A percentile compares a stretch with the other conserved stretches of the same genome.
Conservation (phyloP, 2,797 vertebrate species). For the Lates japonicus region DNA sequence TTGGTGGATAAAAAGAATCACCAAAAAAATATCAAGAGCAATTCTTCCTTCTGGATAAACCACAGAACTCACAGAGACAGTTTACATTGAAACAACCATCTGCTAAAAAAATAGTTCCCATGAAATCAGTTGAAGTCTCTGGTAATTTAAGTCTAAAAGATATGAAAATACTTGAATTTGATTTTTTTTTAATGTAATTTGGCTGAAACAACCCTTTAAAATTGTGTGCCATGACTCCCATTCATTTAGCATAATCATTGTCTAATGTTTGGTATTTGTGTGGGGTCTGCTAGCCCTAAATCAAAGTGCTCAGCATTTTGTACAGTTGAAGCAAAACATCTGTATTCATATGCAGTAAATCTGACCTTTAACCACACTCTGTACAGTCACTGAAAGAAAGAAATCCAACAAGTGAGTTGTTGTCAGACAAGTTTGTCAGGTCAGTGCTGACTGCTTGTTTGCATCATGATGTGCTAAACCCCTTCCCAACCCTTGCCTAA, state of each 20-base stretch:
- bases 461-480: conserved; percentile 53
- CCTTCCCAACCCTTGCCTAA: conserved; percentile 44
- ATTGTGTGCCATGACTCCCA: background rate
- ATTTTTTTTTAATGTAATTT: background rate
- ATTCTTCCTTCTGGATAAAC: too few species aligned
- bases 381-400: conserved; percentile 23
- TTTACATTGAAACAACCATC: background rate
- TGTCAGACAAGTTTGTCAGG: conserved; percentile 55
- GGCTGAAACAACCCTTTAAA: background rate
- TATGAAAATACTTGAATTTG: background rate
- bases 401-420: conserved; percentile 22
- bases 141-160: background rate
- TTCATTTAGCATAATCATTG: background rate
- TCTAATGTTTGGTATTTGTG: background rate
- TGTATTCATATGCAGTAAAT: background rate
- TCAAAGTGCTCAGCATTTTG: background rate
- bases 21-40: background rate
- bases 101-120: background rate
- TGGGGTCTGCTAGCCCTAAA: background rate
- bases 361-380: conserved; percentile 21
- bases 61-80: too few species aligned
- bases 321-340: background rate
- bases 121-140: background rate
- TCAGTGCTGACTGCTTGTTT: conserved; percentile 68
- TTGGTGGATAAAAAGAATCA: background rate